A percentile compares a stretch with the other conserved stretches of the same genome.
Evolutionary conservation across 2,113 vertebrate genomes (phyloP).

Genomic region (Saccopteryx bilineata): DNA sequence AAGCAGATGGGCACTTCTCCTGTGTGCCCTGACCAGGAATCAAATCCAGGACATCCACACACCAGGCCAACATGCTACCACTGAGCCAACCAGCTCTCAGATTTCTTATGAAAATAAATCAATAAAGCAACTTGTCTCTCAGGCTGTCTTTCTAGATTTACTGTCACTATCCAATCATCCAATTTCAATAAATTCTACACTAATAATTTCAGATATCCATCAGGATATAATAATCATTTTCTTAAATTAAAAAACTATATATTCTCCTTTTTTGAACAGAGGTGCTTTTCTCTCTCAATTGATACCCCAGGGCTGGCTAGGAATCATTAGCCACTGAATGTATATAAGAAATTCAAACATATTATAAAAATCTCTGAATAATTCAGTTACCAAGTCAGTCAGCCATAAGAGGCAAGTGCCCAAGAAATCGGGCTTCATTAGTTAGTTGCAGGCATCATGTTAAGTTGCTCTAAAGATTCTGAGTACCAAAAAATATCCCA

Average conservation of each 20-base stretch:
- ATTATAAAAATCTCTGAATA: slow-evolving; percentile 82
- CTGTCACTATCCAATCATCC: neutral
- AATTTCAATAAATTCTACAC: slow-evolving; percentile 52
- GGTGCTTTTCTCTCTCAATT: slow-evolving; percentile 46
- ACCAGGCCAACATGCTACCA: no score
- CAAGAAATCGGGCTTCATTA: slow-evolving; percentile 75
- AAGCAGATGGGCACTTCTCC: no score
- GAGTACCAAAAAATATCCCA: slow-evolving; percentile 38
- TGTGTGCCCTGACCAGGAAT: no score
- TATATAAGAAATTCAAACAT: slow-evolving; percentile 78
- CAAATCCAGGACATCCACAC: no score
- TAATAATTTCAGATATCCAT: slow-evolving; percentile 61
- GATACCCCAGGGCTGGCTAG: slow-evolving; percentile 23
- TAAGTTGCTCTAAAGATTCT: slow-evolving; percentile 49
- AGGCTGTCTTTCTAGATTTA: neutral
- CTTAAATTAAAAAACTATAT: slow-evolving; percentile 53
- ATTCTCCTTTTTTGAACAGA: slow-evolving; percentile 45
- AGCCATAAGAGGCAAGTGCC: slow-evolving; percentile 71
- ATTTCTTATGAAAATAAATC: slow-evolving; percentile 35
- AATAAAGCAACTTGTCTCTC: slow-evolving; percentile 18
- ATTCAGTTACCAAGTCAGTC: slow-evolving; percentile 78
- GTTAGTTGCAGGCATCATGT: slow-evolving; percentile 44
- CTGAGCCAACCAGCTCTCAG: neutral
- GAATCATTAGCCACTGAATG: slow-evolving; percentile 74
- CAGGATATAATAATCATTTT: slow-evolving; percentile 51